These are phyloP conservation scores for Onychomys arenicola DNA, from an alignment of 2,797 vertebrate species.

Conservation along the genomic window DNA sequence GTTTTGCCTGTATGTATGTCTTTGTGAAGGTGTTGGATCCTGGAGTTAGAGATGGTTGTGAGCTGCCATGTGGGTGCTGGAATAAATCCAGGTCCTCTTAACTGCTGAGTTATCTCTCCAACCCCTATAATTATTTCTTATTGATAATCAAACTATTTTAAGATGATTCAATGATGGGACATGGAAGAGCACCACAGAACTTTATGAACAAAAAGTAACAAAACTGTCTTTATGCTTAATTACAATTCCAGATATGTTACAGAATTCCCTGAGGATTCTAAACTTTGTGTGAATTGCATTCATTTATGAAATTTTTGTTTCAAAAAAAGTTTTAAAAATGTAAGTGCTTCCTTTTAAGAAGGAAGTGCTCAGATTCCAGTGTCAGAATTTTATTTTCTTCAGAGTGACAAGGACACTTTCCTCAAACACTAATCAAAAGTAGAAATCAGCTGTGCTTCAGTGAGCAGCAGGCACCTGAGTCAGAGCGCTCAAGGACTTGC, in stretches of 20 bases:
- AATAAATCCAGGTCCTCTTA: neutral
- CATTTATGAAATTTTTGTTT: constrained; percentile 42
- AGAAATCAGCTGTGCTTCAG: neutral
- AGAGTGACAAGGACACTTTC: neutral
- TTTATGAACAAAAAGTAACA: constrained; percentile 33
- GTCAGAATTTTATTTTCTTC: constrained; percentile 3
- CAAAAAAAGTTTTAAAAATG: constrained; percentile 7
- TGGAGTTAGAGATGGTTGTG: neutral
- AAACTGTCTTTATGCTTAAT: constrained; percentile 45
- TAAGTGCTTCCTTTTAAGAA: no score
- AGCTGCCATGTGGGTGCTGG: neutral
- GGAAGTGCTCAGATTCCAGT: neutral
- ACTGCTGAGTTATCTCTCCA: neutral
- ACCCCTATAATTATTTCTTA: constrained; percentile 33
- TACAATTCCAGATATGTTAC: constrained; percentile 38
- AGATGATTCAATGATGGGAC: constrained; percentile 5
- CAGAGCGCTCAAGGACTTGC: neutral
- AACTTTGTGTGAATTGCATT: constrained; percentile 10
- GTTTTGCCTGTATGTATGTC: neutral
- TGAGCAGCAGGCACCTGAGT: no score
- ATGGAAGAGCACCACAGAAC: neutral
- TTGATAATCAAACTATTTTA: constrained; percentile 56
- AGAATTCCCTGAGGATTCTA: neutral
- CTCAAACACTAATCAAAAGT: neutral
- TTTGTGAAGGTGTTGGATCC: neutral